Conservation (phyloP, 2,888 invertebrate genomes). For the Fragum whitleyi region DNA sequence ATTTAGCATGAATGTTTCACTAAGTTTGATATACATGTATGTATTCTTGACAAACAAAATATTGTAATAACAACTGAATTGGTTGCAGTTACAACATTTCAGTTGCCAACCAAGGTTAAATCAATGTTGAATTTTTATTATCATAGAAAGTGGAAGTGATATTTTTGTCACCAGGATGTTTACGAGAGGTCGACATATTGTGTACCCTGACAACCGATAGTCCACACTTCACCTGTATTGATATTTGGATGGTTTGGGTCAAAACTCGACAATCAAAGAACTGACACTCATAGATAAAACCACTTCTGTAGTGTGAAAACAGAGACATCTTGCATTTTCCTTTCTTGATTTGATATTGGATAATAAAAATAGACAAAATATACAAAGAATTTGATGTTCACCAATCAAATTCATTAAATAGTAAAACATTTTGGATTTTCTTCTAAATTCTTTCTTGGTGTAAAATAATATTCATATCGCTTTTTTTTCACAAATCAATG, state of each 20-base stretch:
- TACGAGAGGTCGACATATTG: not conserved
- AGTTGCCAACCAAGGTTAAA: too few relatives aligned
- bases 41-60: too few relatives aligned
- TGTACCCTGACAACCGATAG: conserved; percentile 14
- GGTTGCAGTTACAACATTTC: too few relatives aligned
- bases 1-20: too few relatives aligned
- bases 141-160: not conserved
- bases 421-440: too few relatives aligned
- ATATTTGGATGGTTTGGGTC: conserved; percentile 3
- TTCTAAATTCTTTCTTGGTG: too few relatives aligned
- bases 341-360: not conserved
- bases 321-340: not conserved
- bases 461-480: too few relatives aligned
- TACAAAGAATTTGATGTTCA: too few relatives aligned
- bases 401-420: too few relatives aligned
- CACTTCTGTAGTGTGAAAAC: conserved; percentile 17
- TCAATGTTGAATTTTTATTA: not conserved
- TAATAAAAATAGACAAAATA: not conserved
- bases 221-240: not conserved
- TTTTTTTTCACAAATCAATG: too few relatives aligned
- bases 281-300: not conserved
- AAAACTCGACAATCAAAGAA: conserved; percentile 10
- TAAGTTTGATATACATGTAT: too few relatives aligned
- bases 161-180: conserved; percentile 14
- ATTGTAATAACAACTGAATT: too few relatives aligned